Percentiles rank a stretch among this genome's conserved stretches.
These are phyloP conservation scores for Gallinago solitaria DNA, from an alignment of 2,797 vertebrate species.

Conservation along the genomic window DNA sequence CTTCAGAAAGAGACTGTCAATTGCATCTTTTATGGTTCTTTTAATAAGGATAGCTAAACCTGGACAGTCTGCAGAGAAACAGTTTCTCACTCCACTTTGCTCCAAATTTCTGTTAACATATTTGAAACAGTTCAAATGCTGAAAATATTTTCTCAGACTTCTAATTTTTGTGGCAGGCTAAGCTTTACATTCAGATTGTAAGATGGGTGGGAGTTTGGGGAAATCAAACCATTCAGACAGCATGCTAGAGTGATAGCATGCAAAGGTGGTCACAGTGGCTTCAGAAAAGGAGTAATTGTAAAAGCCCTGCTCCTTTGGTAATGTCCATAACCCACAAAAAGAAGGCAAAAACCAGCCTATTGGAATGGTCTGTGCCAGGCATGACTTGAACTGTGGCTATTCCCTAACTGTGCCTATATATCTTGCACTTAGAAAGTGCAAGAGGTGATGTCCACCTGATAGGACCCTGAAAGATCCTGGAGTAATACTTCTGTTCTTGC, in stretches of 20 bases:
- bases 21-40: neutral
- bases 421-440: neutral
- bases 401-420: neutral
- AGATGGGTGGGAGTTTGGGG: neutral
- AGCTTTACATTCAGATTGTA: neutral
- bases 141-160: neutral
- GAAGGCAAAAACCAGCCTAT: neutral
- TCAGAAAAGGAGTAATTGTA: neutral
- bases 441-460: neutral
- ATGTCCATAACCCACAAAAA: neutral
- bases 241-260: neutral
- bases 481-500: neutral
- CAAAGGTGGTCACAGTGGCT: neutral
- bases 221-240: neutral
- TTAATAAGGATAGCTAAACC: neutral
- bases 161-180: neutral
- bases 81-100: neutral
- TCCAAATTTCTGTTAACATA: neutral
- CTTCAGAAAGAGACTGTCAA: neutral
- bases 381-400: neutral
- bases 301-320: neutral
- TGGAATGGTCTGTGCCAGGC: neutral
- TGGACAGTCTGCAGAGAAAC: neutral
- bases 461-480: neutral
- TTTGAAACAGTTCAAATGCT: neutral